phyloP scores from a whole-genome alignment of 1,140 invertebrate species.

The Leptinotarsa texana region DNA sequence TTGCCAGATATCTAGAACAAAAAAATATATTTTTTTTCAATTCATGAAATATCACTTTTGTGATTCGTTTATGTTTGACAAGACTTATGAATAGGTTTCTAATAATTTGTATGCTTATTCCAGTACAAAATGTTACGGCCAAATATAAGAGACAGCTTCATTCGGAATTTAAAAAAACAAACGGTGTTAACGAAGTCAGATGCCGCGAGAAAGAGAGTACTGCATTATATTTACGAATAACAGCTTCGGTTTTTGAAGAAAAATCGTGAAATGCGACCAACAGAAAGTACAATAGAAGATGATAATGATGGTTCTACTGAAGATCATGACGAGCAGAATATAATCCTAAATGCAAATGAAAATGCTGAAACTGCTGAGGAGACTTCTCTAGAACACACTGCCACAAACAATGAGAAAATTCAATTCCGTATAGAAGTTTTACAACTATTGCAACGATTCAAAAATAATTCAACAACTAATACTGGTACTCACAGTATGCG shows the following conservation, averaged over 20 bases:
- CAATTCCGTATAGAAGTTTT: neutral
- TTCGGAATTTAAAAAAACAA: conserved; percentile 17
- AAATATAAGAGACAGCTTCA: conserved; percentile 9
- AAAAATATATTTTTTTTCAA: conserved; percentile 7
- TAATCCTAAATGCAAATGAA: conserved; percentile 17
- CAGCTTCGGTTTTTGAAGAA: conserved; percentile 19
- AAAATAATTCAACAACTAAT: conserved; percentile 13
- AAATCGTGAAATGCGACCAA: conserved; percentile 18
- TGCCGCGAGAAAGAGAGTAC: conserved; percentile 18
- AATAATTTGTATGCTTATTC: conserved; percentile 13
- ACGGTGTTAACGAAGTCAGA: conserved; percentile 12
- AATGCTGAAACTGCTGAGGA: conserved; percentile 16
- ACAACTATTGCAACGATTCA: conserved; percentile 10
- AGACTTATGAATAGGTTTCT: conserved; percentile 9
- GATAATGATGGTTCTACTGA: conserved; percentile 15
- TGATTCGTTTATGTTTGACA: conserved; percentile 19
- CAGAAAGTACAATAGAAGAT: conserved; percentile 18
- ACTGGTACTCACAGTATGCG: conserved; percentile 7
- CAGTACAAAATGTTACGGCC: conserved; percentile 20
- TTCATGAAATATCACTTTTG: conserved; percentile 15
- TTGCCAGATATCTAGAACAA: conserved; percentile 16
- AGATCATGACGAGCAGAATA: conserved; percentile 7
- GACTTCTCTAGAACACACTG: conserved; percentile 14
- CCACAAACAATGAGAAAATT: conserved; percentile 18
- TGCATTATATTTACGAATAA: conserved; percentile 17